Base-by-base conservation (phyloP, 1,140 invertebrate genomes). In the Anadara kagoshimensis region DNA sequence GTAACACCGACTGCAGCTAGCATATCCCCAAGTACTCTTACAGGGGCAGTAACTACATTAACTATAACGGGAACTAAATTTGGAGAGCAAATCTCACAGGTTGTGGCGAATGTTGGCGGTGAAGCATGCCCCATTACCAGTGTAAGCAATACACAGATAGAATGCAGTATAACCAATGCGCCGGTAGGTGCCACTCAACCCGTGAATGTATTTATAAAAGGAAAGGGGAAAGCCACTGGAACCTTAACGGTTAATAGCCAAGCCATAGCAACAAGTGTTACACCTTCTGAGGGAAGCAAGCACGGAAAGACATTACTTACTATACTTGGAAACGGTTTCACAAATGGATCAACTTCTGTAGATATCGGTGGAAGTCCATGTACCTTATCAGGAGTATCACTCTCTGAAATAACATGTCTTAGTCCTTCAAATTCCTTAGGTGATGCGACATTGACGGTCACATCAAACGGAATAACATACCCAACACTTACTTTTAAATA, bases 291-390 rank as follows among this genome's bases (percentile, higher is more conserved):
- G 24, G 82, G 82, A 29, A 78, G 80, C 29, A 78, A 53, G 24
- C 24, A 78, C 63, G 82, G 82, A 22, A 81, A 79, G 36, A 78
- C 76, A 36, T 20, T 71, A 14, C n/a, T 84, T 14, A 78, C 77
- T 16, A 79, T 84, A 18, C 26, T 12, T 18, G 82, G 82, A 47
- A 73, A 73, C 56, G 78, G 78, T 26, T 82, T 84, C 53, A 51
- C 64, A 41, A 45, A 57, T 59, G 71, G 51, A 22, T 44, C 43
- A 20, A 75, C 75, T 16, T 24, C 69, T 22, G 67, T 80, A 36
- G 36, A 18, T 22, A 43, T 78, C 14, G 69, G 69, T 49, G 73
- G 56, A 11, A 22, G n/a, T 12, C 43, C 53, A 8, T 75, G 69
- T 49, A 14, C 36, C 11, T 44, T 74, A 16, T 22, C 24, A 14